Base-by-base conservation (phyloP, 2,888 invertebrate genomes). In the Anthrax anthrax region DNA sequence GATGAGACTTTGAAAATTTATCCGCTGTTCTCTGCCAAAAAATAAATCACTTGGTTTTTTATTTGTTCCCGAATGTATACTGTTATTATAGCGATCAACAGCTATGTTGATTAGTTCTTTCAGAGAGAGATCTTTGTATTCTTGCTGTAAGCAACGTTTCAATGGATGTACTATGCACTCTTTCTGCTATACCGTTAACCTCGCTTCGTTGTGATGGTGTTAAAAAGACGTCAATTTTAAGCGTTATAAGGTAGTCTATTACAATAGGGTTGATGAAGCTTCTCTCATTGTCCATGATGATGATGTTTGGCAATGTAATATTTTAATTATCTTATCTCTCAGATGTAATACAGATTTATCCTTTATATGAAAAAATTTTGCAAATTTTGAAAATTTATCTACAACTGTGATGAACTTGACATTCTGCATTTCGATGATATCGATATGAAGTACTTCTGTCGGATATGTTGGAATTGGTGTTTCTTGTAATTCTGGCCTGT, bases 1-100 rank as follows among this genome's bases (percentile, higher is more conserved):
- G 10, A 39, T n/a, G 17, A 51, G 39, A 9, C 54, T 44, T 39
- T 54, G 50, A 34, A 51, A 55, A 39, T 52, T 51, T 16, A 52
- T 49, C 42, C 48, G 42, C 42, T 51, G 47, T 14, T 42, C 18
- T 43, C 52, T 51, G n/a, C 50, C 48, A 39, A 52, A 54, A 43
- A 53, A 53, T 29, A 49, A 18, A 16, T 54, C 51, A 9, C 43
- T 39, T 18, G 50, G 50, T 27, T 53, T 53, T 13, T 39, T 14
- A n/a, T 47, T 51, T 4, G 44, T 41, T 4, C 18, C 41, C 19
- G 41, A 23, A 23, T 23, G 41, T 14, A 41, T n/a, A 9, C 23
- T 12, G 19, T 41, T 32, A 14, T 41, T 41, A 18, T 41, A 41
- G 13, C 41, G 5, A 14, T 41, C 41, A 23, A 41, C 41, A 8